Evolutionary conservation across 2,797 vertebrate species (phyloP).

Genomic region (Chaunax sp.): DNA sequence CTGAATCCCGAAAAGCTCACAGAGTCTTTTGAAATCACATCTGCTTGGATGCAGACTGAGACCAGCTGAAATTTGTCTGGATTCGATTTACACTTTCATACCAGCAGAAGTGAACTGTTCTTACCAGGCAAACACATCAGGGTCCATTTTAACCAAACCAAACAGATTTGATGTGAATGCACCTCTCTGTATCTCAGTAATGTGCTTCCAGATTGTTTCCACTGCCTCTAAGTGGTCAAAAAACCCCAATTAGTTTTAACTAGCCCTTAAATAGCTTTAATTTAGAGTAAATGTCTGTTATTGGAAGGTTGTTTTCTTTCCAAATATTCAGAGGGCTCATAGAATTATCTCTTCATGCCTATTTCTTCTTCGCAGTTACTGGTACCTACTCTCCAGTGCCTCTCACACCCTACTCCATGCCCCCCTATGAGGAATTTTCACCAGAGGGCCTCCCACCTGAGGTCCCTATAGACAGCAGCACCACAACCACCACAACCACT

Average conservation of each 20-base stretch:
- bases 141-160: too few species aligned
- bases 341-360: neutral
- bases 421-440: neutral
- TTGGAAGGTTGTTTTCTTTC: slow-evolving; percentile 1
- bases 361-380: slow-evolving; percentile 45
- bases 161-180: too few species aligned
- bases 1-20: too few species aligned
- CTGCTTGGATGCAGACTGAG: too few species aligned
- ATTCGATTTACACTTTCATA: too few species aligned
- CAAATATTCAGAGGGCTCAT: neutral
- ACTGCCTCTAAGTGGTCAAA: neutral
- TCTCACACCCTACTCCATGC: slow-evolving; percentile 33
- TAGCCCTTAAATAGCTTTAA: neutral
- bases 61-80: too few species aligned
- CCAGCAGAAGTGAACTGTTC: too few species aligned
- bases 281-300: neutral
- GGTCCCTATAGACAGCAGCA: slow-evolving; percentile 41
- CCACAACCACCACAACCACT: slow-evolving; percentile 69
- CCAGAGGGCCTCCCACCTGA: slow-evolving; percentile 37
- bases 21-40: too few species aligned
- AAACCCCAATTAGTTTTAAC: neutral
- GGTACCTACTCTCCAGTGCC: slow-evolving; percentile 17
- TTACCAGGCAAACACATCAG: too few species aligned
- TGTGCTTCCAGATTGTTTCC: neutral
- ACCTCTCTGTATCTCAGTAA: too few species aligned